Percentiles rank a stretch among this genome's conserved stretches.
Evolutionary conservation across 2,888 invertebrate genomes (phyloP).

Genomic region (Tuberolachnus salignus): DNA sequence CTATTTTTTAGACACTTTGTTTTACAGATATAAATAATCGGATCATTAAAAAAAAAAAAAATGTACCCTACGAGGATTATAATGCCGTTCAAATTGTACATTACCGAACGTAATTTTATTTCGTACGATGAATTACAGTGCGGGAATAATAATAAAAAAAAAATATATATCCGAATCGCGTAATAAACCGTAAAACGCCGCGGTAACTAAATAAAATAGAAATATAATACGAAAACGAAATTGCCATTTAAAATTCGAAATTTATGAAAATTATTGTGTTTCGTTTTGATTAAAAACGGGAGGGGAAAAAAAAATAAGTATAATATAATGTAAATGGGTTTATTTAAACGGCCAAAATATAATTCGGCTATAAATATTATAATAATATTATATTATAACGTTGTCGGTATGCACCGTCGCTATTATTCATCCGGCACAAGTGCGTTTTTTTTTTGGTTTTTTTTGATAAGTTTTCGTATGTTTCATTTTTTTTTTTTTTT

Average conservation of each 20-base stretch:
- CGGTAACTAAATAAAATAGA: background rate
- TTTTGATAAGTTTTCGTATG: constrained; percentile 40
- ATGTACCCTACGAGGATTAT: constrained; percentile 18
- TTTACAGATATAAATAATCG: constrained; percentile 9
- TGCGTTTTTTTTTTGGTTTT: no score
- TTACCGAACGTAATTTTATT: constrained; percentile 12
- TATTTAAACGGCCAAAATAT: background rate
- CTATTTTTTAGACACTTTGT: background rate
- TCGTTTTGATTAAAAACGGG: background rate
- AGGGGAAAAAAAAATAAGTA: background rate
- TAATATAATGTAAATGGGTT: constrained; percentile 1
- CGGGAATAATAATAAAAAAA: background rate
- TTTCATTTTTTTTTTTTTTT: constrained; percentile 26
- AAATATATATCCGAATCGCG: constrained; percentile 2
- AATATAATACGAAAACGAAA: background rate
- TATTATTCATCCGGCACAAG: constrained; percentile 29
- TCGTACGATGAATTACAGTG: constrained; percentile 16
- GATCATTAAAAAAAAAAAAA: constrained; percentile 47
- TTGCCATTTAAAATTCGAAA: background rate
- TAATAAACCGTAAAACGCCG: background rate
- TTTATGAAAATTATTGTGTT: background rate
- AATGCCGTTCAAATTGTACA: constrained; percentile 15
- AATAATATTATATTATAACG: background rate
- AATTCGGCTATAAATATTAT: constrained; percentile 18
- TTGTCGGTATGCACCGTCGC: background rate